Percentiles rank a stretch among this genome's conserved stretches.
Evolutionary conservation across 2,113 vertebrate genomes (phyloP).

Genomic region (Engraulis encrasicolus): DNA sequence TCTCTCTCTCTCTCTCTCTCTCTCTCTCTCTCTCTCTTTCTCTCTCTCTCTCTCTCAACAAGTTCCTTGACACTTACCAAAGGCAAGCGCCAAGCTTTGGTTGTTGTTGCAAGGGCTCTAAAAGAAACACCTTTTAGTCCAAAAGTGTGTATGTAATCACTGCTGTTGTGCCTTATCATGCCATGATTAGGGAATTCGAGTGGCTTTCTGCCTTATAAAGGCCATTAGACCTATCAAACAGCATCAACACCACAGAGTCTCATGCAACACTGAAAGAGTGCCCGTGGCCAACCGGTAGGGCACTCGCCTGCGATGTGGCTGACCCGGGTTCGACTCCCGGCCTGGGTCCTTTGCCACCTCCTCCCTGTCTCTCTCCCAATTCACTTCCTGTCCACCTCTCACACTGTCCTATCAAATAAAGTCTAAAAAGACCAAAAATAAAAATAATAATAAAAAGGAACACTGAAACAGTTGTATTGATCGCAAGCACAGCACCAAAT

Average conservation of each 20-base stretch:
- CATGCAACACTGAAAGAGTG: constrained; percentile 42
- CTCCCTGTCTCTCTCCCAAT: too few relatives aligned
- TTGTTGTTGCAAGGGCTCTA: constrained; percentile 60
- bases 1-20: constrained; percentile 31
- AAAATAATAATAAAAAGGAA: too few relatives aligned
- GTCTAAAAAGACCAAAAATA: too few relatives aligned
- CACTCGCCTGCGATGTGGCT: too few relatives aligned
- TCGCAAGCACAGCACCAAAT: neutral
- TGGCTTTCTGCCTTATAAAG: constrained; percentile 34
- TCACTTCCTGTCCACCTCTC: too few relatives aligned
- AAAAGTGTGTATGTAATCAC: constrained; percentile 62
- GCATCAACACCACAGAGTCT: constrained; percentile 36
- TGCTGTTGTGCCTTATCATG: constrained; percentile 44
- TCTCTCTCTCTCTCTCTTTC: constrained; percentile 24
- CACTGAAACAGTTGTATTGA: too few relatives aligned
- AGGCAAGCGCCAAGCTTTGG: constrained; percentile 54
- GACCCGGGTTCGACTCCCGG: too few relatives aligned
- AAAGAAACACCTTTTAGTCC: constrained; percentile 65
- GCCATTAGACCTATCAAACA: constrained; percentile 43
- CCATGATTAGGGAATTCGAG: constrained; percentile 35
- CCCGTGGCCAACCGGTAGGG: neutral
- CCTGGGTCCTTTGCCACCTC: too few relatives aligned
- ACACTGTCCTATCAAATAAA: too few relatives aligned
- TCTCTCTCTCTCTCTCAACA: constrained; percentile 53
- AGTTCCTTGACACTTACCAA: constrained; percentile 64